phyloP scores from a whole-genome alignment of 2,113 vertebrate genomes.

The Ciconia boyciana region DNA sequence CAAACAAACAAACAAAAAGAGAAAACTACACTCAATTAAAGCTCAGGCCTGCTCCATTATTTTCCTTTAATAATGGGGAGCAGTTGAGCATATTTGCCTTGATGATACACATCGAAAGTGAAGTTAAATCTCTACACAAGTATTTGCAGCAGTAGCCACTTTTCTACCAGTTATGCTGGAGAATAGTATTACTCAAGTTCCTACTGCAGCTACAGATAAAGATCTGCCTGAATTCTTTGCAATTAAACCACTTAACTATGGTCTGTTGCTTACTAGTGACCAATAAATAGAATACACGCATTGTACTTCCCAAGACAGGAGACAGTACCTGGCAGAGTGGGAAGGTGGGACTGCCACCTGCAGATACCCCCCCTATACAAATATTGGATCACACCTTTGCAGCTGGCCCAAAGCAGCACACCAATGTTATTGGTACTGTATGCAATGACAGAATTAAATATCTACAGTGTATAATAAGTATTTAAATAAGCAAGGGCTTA shows the following conservation, averaged over 20 bases:
- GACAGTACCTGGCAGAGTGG: not conserved
- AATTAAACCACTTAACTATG: not conserved
- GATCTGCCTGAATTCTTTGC: not conserved
- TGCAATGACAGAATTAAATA: not conserved
- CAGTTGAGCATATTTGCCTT: not conserved
- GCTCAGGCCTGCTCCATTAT: not conserved
- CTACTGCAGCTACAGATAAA: not conserved
- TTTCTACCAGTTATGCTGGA: not conserved
- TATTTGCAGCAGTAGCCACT: not conserved
- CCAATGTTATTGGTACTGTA: not conserved
- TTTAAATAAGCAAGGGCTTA: not conserved
- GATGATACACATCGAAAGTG: not conserved
- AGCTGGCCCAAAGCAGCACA: not conserved
- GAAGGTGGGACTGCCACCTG: not conserved
- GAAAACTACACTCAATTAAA: not conserved
- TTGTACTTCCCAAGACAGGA: not conserved
- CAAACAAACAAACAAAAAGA: not conserved
- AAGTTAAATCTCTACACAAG: not conserved
- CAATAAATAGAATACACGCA: not conserved
- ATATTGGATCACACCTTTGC: not conserved
- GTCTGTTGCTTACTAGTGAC: not conserved
- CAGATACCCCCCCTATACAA: not conserved
- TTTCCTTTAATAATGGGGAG: not conserved
- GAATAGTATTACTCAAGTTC: not conserved
- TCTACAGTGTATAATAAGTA: not conserved